Evolutionary conservation across 2,113 vertebrate species (phyloP).

Genomic region (Pycnonotus jocosus): DNA sequence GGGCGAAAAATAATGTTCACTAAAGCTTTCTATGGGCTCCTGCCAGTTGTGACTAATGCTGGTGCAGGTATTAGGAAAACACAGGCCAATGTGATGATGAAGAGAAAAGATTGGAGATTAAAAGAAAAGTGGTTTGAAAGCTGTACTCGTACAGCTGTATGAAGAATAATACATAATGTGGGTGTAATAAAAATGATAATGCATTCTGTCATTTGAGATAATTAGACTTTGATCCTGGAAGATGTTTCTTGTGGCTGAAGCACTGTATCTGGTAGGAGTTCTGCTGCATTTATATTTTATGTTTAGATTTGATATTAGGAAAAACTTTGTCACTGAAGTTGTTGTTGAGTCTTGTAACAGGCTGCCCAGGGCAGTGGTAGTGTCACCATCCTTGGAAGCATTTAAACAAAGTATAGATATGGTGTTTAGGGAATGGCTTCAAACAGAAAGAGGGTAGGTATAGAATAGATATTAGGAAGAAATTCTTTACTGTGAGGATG

Average conservation of each 20-base stretch:
- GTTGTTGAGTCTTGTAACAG: neutral
- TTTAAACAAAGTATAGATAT: neutral
- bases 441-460: neutral
- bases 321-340: neutral
- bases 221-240: constrained; percentile 38
- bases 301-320: neutral
- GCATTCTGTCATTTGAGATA: constrained; percentile 47
- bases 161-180: constrained; percentile 41
- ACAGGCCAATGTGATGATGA: constrained; percentile 9
- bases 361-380: neutral
- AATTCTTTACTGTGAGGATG: neutral
- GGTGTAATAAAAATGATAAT: constrained; percentile 35
- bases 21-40: constrained; percentile 8
- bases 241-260: neutral
- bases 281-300: neutral
- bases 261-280: neutral
- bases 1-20: constrained; percentile 55
- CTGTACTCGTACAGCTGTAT: neutral
- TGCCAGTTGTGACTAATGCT: constrained; percentile 41
- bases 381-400: neutral
- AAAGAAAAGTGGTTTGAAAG: constrained; percentile 54
- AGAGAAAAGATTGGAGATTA: constrained; percentile 41
- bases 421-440: neutral
- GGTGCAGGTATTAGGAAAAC: constrained; percentile 40
- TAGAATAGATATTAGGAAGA: neutral